These are phyloP conservation scores for Monomorium pharaonis DNA, from an alignment of 1,140 invertebrate genomes.

Conservation along the genomic window DNA sequence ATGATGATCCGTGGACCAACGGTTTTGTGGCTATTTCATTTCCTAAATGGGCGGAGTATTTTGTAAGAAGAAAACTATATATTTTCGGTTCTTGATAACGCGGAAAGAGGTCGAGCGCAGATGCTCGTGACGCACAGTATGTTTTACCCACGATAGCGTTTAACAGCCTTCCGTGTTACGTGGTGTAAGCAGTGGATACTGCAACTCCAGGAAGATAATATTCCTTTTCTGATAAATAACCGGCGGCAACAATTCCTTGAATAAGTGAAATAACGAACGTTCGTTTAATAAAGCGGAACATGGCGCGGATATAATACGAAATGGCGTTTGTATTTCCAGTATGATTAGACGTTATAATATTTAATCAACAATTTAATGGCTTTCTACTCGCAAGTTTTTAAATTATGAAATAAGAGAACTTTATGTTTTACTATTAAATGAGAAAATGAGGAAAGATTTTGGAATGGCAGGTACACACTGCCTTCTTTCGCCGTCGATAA, in stretches of 20 bases:
- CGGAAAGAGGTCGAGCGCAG: conserved; percentile 56
- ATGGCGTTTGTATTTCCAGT: background rate
- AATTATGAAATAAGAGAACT: background rate
- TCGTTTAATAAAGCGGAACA: conserved; percentile 12
- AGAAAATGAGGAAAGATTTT: background rate
- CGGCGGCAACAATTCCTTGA: conserved; percentile 18
- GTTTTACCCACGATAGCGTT: conserved; percentile 52
- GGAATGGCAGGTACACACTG: background rate
- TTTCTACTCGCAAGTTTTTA: conserved; percentile 1
- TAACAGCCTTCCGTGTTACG: conserved; percentile 26
- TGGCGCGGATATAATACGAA: background rate
- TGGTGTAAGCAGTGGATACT: background rate
- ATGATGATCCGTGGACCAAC: background rate
- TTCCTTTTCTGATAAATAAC: conserved; percentile 39
- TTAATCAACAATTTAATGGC: background rate
- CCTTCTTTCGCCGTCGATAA: background rate
- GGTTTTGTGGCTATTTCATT: background rate
- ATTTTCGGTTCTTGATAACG: conserved; percentile 61
- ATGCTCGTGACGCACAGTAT: conserved; percentile 60
- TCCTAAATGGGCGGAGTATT: background rate
- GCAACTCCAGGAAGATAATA: conserved; percentile 27
- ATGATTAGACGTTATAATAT: background rate
- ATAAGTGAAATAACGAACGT: conserved; percentile 3
- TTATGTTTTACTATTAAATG: background rate
- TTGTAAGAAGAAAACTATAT: conserved; percentile 37